phyloP scores from a whole-genome alignment of 1,140 invertebrate genomes.

The Gonatopus flavifemur region DNA sequence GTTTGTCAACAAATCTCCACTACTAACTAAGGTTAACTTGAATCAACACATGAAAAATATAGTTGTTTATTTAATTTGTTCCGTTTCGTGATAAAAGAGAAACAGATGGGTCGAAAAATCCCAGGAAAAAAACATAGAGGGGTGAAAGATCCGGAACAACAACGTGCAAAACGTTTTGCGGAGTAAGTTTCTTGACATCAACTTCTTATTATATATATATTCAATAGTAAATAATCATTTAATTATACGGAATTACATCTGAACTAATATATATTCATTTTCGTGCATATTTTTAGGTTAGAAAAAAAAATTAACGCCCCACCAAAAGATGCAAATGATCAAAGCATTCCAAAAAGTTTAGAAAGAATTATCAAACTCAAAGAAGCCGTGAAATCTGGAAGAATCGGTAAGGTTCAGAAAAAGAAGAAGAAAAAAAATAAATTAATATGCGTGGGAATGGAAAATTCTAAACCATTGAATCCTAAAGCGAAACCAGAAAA shows the following conservation, averaged over 20 bases:
- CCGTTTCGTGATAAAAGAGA: too few species aligned
- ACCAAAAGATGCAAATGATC: conserved; percentile 65
- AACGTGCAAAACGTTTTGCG: conserved; percentile 61
- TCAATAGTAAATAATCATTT: background rate
- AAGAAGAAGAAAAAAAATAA: conserved; percentile 33
- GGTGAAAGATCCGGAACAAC: conserved; percentile 69
- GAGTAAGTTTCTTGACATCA: conserved; percentile 51
- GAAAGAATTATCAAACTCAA: conserved; percentile 62
- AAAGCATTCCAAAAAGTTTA: conserved; percentile 68
- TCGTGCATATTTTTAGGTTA: conserved; percentile 57
- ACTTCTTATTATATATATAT: background rate
- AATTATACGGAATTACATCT: too few species aligned
- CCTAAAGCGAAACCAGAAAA: conserved; percentile 53
- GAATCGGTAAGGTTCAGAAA: conserved; percentile 37
- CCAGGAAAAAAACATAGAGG: conserved; percentile 71
- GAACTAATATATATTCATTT: too few species aligned
- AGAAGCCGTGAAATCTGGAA: conserved; percentile 52
- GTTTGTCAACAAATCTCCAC: too few species aligned
- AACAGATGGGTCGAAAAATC: conserved; percentile 76
- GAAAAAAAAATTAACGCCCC: conserved; percentile 69
- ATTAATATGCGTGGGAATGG: conserved; percentile 39
- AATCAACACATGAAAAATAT: too few species aligned
- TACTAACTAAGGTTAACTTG: too few species aligned
- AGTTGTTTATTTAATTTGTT: too few species aligned
- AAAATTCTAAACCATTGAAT: conserved; percentile 19